Evolutionary conservation across 1,140 invertebrate species (phyloP), one percentile per base, ranked within the genome.

Genomic region (Drosophila ficusphila): DNA sequence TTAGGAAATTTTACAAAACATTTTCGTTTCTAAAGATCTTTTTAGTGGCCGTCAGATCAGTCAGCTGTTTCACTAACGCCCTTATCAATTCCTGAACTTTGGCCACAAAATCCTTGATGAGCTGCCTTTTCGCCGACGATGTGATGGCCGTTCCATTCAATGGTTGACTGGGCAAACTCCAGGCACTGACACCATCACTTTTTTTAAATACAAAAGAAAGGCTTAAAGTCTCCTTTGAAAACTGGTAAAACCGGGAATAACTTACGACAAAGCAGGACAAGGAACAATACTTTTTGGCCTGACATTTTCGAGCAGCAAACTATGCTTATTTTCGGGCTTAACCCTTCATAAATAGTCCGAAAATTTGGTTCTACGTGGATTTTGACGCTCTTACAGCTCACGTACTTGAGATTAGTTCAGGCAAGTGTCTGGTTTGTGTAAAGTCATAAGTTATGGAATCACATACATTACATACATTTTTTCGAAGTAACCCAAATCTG

Each of bases 31-130:
- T 9, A 29, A 29, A 8, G 9, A 29, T 27, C 7, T 9, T 27
- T 36, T 33, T 56, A 5, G 4, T 18, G 27, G 56, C 52, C 8
- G 12, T 19, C 2, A 79, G 42, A 16, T 57, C 25, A 18, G 68
- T 41, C 12, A 82, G n/a, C 8, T 62, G 38, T n/a, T 36, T 23
- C 5, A 39, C 53, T 14, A 82, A 62, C 8, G 73, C 53, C n/a
- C 27, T 52, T 51, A 77, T 82, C 5, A 82, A 58, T 7, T 31
- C 16, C 6, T 73, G 61, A 9, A 82, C 68, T 12, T 54, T 16
- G n/a, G 19, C 53, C 34, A 77, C 57, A 57, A 82, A 77, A 2
- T 51, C 42, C 14, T 71, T 65, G 11, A 81, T 39, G 1, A 81
- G 25, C 34, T 57, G 56, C 18, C 47, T 57, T n/a, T 33, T 34